Evolutionary conservation across 1,140 invertebrate genomes (phyloP).

Genomic region (Magallana ariakensis): DNA sequence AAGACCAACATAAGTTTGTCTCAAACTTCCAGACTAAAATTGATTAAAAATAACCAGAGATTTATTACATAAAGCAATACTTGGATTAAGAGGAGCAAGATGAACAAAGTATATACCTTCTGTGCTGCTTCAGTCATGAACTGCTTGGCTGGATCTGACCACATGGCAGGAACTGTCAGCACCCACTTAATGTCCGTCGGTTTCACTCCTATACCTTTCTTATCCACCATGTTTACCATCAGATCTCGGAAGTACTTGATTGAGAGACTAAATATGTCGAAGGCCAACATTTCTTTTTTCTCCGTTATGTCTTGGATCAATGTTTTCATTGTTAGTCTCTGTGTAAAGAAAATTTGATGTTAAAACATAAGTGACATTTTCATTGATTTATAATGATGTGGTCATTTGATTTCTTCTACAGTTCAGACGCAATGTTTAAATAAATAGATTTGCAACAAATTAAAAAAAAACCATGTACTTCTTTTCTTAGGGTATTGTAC

Average conservation of each 20-base stretch:
- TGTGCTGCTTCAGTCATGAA: neutral
- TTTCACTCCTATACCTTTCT: neutral
- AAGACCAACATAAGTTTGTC: too few species aligned
- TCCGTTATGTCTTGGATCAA: neutral
- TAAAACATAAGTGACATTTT: too few species aligned
- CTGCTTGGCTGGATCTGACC: slow-evolving; percentile 23
- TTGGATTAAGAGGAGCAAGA: neutral
- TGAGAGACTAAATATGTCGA: neutral
- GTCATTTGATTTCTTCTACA: too few species aligned
- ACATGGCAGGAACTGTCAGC: neutral
- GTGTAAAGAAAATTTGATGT: neutral
- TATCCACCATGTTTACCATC: neutral
- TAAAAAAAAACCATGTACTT: too few species aligned
- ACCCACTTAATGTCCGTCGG: neutral
- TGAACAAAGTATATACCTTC: neutral
- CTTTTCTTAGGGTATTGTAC: neutral
- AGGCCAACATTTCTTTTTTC: neutral
- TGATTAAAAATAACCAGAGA: neutral
- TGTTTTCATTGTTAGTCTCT: slow-evolving; percentile 6
- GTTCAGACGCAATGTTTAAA: too few species aligned
- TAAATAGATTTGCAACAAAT: too few species aligned
- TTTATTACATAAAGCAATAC: too few species aligned
- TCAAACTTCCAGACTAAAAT: too few species aligned
- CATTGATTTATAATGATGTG: too few species aligned
- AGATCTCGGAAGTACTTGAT: neutral